Conservation (phyloP, 30 jellyfish, hydroid and myxozoan genomes). For the Chironex yamaguchii region DNA sequence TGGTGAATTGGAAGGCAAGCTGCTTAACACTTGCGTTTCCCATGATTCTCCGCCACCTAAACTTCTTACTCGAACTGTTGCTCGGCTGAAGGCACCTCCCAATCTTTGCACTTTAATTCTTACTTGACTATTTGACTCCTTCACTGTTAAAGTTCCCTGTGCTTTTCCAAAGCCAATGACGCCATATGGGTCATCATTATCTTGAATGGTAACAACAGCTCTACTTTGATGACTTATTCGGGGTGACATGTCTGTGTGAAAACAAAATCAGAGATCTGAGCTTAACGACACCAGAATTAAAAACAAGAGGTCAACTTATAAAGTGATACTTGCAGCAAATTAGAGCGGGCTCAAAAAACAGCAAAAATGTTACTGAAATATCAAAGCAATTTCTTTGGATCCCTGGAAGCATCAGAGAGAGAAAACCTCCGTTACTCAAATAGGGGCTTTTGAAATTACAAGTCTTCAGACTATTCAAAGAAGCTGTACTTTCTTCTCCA, state of each 20-base stretch:
- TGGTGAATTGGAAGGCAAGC: slow-evolving; percentile 57
- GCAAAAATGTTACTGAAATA: neutral
- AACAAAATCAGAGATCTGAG: neutral
- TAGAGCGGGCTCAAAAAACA: neutral
- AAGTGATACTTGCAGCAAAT: neutral
- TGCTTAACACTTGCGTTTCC: slow-evolving; percentile 59
- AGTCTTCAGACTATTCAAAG: too few relatives aligned
- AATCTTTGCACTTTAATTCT: slow-evolving; percentile 53
- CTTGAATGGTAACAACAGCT: slow-evolving; percentile 76
- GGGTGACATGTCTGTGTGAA: slow-evolving; percentile 63
- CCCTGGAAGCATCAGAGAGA: too few relatives aligned
- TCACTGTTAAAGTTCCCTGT: slow-evolving; percentile 15
- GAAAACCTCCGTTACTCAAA: too few relatives aligned
- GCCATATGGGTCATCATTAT: slow-evolving; percentile 95
- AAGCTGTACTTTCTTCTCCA: too few relatives aligned
- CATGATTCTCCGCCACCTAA: slow-evolving; percentile 98
- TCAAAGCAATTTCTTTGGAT: too few relatives aligned
- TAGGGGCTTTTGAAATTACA: too few relatives aligned
- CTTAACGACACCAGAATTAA: neutral
- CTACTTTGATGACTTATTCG: slow-evolving; percentile 19
- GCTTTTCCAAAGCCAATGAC: slow-evolving; percentile 71
- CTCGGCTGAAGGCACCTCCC: slow-evolving; percentile 88
- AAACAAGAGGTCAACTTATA: neutral
- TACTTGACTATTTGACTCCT: slow-evolving; percentile 72
- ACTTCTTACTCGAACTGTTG: slow-evolving; percentile 76